Conservation (phyloP, 2,888 invertebrate species). For the Oligia fasciuncula region DNA sequence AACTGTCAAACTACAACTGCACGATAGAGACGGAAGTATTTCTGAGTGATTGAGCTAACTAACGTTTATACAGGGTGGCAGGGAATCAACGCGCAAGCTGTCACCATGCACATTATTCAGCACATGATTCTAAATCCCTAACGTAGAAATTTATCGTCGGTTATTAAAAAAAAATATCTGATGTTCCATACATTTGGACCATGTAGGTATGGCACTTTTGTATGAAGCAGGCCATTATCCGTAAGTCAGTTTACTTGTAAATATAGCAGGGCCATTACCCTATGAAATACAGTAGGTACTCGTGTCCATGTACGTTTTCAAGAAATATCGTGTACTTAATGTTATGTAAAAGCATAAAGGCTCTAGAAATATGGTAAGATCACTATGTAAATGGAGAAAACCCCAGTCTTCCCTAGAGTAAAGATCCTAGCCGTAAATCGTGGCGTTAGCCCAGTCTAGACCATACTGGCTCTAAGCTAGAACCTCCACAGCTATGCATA, state of each 20-base stretch:
- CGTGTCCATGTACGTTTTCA: neutral
- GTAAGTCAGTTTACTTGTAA: neutral
- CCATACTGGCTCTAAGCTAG: constrained; percentile 35
- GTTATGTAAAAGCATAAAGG: constrained; percentile 50
- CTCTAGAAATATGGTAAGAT: constrained; percentile 44
- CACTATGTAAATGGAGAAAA: constrained; percentile 51
- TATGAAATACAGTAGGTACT: neutral
- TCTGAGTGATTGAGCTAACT: neutral
- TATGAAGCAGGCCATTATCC: neutral
- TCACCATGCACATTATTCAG: neutral
- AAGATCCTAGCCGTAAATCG: constrained; percentile 49
- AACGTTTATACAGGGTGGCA: no score
- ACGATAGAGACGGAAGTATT: neutral
- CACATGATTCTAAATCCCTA: neutral
- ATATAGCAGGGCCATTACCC: neutral
- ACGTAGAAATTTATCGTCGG: neutral
- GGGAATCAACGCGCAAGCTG: no score
- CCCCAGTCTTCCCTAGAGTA: constrained; percentile 48
- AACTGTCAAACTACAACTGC: neutral
- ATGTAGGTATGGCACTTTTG: no score
- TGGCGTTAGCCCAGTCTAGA: constrained; percentile 40
- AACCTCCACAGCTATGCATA: constrained; percentile 25
- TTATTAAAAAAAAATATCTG: neutral
- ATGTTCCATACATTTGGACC: neutral
- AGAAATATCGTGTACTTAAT: constrained; percentile 10